Evolutionary conservation across 37 sponge, comb jelly and placozoan species (phyloP), one percentile per base, ranked within the genome.

Genomic region (Bolinopsis microptera): DNA sequence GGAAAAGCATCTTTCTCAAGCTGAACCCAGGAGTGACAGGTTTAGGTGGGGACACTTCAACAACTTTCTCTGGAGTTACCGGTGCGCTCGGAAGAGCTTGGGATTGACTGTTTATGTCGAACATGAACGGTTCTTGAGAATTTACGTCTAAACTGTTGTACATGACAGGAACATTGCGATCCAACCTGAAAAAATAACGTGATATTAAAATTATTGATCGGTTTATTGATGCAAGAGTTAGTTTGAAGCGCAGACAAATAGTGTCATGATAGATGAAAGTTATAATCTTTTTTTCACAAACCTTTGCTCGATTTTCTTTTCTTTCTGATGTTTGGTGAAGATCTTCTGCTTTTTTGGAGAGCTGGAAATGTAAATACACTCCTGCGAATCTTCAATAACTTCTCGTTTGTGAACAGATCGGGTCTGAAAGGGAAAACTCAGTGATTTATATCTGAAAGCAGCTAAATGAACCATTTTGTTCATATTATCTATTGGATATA

Each of bases 131-230:
- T 27, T 86, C 90, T 30, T 86, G 90, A 23, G 90, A 86, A 48
- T 86, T 86, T 22, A 40, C 30, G 30, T 86, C 90, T 21, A 86
- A 26, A 86, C 90, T 86, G 90, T 86, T 86, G 90, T 86, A 86
- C 90, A 86, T 86, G 26, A 86, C 90, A 28, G 90, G 90, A 8
- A 86, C 90, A 41, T 86, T 30, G 28, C 90, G 25, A 25, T 86
- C 90, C 3, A 86, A 86, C 36, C 90, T 86, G 90, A 8, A 77
- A 70, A 28, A 24, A 22, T 18, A 67, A n/a, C n/a, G n/a, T n/a
- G n/a, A n/a, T n/a, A n/a, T n/a, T n/a, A n/a, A n/a, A n/a, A n/a
- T n/a, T n/a, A n/a, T n/a, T n/a, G n/a, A n/a, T n/a, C n/a, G n/a
- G n/a, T n/a, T n/a, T n/a, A n/a, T n/a, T n/a, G n/a, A n/a, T n/a